phyloP scores from a whole-genome alignment of 2,888 invertebrate species.

The Stratiomys singularior region DNA sequence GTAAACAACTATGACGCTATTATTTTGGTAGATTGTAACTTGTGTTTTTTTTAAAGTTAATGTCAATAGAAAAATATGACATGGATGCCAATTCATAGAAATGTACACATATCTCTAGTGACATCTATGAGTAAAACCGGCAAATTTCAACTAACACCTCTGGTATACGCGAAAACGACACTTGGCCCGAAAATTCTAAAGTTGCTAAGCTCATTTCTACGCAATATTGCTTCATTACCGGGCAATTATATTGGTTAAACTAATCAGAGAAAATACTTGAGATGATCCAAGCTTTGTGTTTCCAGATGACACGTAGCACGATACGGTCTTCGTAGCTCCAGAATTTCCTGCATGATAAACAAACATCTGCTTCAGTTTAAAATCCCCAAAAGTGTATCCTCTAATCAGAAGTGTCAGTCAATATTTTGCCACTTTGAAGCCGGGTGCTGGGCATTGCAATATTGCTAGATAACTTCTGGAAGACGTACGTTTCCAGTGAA shows the following conservation, averaged over 20 bases:
- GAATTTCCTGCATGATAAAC: neutral
- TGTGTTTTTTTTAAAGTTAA: too few relatives aligned
- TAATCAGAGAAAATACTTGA: constrained; percentile 3
- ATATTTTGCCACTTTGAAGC: neutral
- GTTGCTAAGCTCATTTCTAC: neutral
- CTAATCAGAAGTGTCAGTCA: neutral
- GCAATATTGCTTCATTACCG: neutral
- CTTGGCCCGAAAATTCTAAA: too few relatives aligned
- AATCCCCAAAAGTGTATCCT: neutral
- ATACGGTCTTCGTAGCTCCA: neutral
- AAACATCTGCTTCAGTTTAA: neutral
- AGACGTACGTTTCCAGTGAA: neutral
- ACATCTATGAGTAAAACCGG: too few relatives aligned
- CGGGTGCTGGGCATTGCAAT: neutral
- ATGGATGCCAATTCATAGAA: too few relatives aligned
- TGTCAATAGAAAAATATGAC: too few relatives aligned
- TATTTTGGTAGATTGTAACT: too few relatives aligned
- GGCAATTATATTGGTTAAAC: neutral
- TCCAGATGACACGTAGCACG: neutral
- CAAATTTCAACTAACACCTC: too few relatives aligned
- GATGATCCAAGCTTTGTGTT: neutral
- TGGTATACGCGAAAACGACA: too few relatives aligned
- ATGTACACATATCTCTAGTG: too few relatives aligned
- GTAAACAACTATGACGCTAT: too few relatives aligned
- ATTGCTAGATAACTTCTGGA: constrained; percentile 14